Conservation (phyloP, 2,797 vertebrate species). For the Buphagus erythrorhynchus region DNA sequence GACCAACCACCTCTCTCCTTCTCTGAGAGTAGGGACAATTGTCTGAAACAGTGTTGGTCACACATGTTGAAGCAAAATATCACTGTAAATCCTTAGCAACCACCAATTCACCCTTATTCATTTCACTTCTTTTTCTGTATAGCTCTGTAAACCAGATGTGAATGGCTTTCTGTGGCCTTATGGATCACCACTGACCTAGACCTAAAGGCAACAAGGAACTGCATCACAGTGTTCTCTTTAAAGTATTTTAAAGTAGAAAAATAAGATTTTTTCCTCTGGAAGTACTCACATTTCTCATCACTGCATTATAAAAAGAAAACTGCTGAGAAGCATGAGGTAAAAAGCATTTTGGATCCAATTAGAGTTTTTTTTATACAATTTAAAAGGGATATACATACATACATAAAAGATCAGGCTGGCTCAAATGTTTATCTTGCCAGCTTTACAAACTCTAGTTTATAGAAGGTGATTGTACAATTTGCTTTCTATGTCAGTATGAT, state of each 20-base stretch:
- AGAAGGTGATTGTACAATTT: background rate
- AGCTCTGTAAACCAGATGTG: background rate
- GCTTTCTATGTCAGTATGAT: background rate
- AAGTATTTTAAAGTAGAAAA: background rate
- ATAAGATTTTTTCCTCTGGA: background rate
- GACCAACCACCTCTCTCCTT: background rate
- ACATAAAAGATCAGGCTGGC: background rate
- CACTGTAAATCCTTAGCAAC: background rate
- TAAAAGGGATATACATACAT: background rate
- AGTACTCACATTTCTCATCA: background rate
- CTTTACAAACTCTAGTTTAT: background rate
- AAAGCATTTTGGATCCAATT: background rate
- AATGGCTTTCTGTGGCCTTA: background rate
- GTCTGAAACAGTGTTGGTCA: background rate
- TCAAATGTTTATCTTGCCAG: background rate
- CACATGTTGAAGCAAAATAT: background rate
- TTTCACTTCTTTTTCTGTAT: background rate
- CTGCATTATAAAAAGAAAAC: background rate
- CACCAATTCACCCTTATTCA: background rate
- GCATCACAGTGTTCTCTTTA: background rate
- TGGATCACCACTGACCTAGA: background rate
- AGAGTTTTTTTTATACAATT: background rate
- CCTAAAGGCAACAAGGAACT: background rate
- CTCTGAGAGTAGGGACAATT: background rate
- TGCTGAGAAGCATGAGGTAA: background rate